Conservation (phyloP, 2,113 vertebrate species). For the Anoplopoma fimbria region DNA sequence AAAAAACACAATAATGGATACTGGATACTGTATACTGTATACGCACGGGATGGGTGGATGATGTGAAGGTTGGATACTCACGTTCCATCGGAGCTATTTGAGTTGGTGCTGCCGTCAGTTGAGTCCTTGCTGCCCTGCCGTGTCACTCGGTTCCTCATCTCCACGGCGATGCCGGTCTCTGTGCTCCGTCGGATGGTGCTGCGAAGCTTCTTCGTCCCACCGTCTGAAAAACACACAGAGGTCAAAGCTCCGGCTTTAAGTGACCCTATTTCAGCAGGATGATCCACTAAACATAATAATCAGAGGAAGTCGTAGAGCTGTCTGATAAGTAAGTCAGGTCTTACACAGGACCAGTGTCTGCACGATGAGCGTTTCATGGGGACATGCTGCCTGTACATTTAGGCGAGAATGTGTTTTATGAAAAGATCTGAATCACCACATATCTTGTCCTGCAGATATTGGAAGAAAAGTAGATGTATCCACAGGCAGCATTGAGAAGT, state of each 20-base stretch:
- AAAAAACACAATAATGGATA: neutral
- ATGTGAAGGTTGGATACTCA: conserved; percentile 77
- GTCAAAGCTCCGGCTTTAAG: conserved; percentile 13
- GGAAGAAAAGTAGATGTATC: neutral
- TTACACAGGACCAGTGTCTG: conserved; percentile 1
- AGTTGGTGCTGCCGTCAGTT: conserved; percentile 98
- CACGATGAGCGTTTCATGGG: neutral
- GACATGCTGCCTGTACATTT: neutral
- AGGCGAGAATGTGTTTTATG: neutral
- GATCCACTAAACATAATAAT: conserved; percentile 14
- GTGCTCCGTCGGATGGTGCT: conserved; percentile 98
- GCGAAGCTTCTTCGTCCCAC: conserved; percentile 94
- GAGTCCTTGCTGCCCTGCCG: conserved; percentile 97
- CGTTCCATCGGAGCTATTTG: conserved; percentile 98
- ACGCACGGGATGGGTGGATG: neutral
- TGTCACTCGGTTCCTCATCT: conserved; percentile 95
- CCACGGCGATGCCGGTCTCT: conserved; percentile 97
- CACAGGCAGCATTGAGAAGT: neutral
- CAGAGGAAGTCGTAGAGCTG: neutral
- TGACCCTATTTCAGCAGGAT: conserved; percentile 10
- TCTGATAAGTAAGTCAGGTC: conserved; percentile 27
- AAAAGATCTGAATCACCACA: neutral
- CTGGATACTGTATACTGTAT: no score
- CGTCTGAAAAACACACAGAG: conserved; percentile 83
- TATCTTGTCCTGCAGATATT: neutral